These are phyloP conservation scores for Bufo gargarizans DNA, from an alignment of 2,113 vertebrate genomes.

Conservation along the genomic window DNA sequence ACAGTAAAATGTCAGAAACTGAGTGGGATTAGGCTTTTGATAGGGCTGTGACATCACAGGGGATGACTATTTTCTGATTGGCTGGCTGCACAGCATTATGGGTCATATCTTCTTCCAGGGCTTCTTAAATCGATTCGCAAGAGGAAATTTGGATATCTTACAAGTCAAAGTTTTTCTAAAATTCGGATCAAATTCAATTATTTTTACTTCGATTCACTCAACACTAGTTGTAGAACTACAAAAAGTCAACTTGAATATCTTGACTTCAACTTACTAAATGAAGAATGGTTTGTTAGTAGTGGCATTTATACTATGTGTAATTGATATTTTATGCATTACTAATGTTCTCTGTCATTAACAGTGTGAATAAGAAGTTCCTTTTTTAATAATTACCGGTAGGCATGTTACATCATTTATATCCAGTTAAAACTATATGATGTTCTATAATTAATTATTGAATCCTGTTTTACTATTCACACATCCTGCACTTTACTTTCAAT, in stretches of 20 bases:
- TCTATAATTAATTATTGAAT: background rate
- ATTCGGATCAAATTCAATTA: no score
- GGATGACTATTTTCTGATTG: no score
- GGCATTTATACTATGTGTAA: background rate
- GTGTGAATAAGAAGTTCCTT: background rate
- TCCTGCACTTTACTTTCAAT: background rate
- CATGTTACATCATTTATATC: background rate
- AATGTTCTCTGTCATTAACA: background rate
- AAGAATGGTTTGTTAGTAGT: background rate
- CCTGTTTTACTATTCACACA: background rate
- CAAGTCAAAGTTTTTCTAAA: no score
- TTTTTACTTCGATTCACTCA: no score
- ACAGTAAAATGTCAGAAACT: no score
- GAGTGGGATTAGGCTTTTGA: no score
- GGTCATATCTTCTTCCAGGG: no score
- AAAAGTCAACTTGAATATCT: background rate
- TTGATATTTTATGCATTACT: background rate
- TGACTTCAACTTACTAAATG: background rate
- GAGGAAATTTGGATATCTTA: no score
- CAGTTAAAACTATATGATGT: background rate
- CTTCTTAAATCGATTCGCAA: no score
- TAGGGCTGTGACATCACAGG: no score
- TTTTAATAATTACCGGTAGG: background rate
- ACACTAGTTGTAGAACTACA: no score
- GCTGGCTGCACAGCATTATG: no score